A percentile compares a stretch with the other conserved stretches of the same genome.
Evolutionary conservation across 2,888 invertebrate species (phyloP).

Genomic region (Polia nebulosa): DNA sequence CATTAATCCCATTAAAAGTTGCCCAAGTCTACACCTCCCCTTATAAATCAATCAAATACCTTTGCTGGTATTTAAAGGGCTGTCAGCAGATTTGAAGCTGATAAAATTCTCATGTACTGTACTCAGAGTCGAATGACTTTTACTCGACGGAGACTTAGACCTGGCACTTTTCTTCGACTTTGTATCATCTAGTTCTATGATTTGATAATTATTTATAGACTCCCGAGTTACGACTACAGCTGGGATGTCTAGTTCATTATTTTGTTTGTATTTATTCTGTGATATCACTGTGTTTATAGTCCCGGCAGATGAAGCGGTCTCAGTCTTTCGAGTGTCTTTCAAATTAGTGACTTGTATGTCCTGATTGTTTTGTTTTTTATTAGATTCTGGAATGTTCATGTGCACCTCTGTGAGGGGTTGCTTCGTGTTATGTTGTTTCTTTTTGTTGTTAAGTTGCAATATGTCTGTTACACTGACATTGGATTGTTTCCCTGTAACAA

Average conservation of each 20-base stretch:
- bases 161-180: conserved; percentile 68
- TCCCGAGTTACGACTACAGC: conserved; percentile 72
- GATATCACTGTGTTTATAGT: conserved; percentile 82
- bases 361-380: conserved; percentile 63
- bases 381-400: conserved; percentile 75
- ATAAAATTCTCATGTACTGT: conserved; percentile 83
- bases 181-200: conserved; percentile 53
- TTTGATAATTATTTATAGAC: conserved; percentile 51
- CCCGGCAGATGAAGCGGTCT: conserved; percentile 79
- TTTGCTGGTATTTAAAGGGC: conserved; percentile 77
- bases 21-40: conserved; percentile 5
- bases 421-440: conserved; percentile 73
- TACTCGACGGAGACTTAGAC: conserved; percentile 84
- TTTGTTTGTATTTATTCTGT: conserved; percentile 72
- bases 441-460: conserved; percentile 76
- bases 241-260: conserved; percentile 71
- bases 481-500: conserved; percentile 82
- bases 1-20: not conserved
- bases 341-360: conserved; percentile 75
- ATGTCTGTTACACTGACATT: conserved; percentile 83
- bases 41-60: conserved; percentile 67
- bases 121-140: conserved; percentile 83
- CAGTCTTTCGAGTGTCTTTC: conserved; percentile 77
- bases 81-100: conserved; percentile 82
- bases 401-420: conserved; percentile 80